A percentile compares a stretch with the other conserved stretches of the same genome.
Evolutionary conservation across 2,888 invertebrate genomes (phyloP).

Genomic region (Trichogramma dendrolimi): DNA sequence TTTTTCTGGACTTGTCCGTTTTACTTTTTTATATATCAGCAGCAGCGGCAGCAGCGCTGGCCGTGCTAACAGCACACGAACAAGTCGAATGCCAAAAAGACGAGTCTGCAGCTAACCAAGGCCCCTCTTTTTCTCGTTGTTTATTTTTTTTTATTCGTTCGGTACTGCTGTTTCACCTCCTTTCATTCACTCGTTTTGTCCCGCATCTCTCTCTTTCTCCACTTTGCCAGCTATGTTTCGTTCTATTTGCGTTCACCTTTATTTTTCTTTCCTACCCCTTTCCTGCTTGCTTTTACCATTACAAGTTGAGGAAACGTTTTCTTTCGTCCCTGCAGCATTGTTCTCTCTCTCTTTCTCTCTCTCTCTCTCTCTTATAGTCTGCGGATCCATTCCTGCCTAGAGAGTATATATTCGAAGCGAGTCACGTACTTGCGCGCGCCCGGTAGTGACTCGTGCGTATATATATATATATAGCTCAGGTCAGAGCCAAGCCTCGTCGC

Average conservation of each 20-base stretch:
- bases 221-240: background rate
- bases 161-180: background rate
- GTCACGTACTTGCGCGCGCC: background rate
- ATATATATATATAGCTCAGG: conserved; percentile 3
- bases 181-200: background rate
- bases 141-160: background rate
- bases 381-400: no score
- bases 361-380: no score
- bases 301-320: conserved; percentile 6
- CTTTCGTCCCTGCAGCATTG: background rate
- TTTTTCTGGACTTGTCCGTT: no score
- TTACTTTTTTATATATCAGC: conserved; percentile 3
- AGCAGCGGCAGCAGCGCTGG: conserved; percentile 5
- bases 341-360: background rate
- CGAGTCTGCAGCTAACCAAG: background rate
- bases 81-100: conserved; percentile 12
- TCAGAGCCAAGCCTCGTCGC: background rate
- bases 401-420: background rate
- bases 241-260: conserved; percentile 2
- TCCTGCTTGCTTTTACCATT: background rate
- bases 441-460: conserved; percentile 5
- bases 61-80: background rate
- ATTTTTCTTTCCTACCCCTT: background rate
- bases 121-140: background rate
- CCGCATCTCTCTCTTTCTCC: background rate